These are phyloP conservation scores for Terebella lapidaria DNA, from an alignment of 2,888 invertebrate species.

Conservation along the genomic window DNA sequence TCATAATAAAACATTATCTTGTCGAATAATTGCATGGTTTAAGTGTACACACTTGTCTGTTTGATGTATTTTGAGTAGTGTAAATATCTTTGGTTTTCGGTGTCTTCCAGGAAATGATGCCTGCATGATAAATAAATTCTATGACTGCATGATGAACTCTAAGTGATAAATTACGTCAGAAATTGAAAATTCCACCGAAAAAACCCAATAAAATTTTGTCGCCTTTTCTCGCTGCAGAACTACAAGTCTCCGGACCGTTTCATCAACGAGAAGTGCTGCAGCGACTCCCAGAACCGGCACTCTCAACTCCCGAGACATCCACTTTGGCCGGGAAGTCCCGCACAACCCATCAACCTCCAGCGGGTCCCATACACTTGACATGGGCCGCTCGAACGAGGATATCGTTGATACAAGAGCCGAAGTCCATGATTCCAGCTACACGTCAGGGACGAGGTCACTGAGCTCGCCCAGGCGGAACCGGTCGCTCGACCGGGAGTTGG, in stretches of 20 bases:
- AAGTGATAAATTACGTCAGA: too few relatives aligned
- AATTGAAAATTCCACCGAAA: too few relatives aligned
- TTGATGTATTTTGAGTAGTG: too few relatives aligned
- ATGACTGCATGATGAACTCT: too few relatives aligned
- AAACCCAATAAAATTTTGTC: too few relatives aligned
- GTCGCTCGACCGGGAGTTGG: background rate
- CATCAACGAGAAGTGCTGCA: conserved; percentile 45
- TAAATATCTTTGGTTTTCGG: too few relatives aligned
- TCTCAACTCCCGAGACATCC: conserved; percentile 38
- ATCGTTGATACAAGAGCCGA: conserved; percentile 26
- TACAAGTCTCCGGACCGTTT: conserved; percentile 46
- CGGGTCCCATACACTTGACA: conserved; percentile 45
- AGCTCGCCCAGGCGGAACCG: background rate
- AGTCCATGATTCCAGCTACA: conserved; percentile 42
- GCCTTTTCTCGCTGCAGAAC: conserved; percentile 33
- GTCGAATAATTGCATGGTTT: too few relatives aligned
- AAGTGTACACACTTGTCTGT: too few relatives aligned
- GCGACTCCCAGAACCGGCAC: conserved; percentile 48
- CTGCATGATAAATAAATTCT: too few relatives aligned
- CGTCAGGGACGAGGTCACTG: conserved; percentile 34
- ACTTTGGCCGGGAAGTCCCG: conserved; percentile 19
- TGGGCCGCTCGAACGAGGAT: conserved; percentile 8
- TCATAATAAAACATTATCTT: too few relatives aligned
- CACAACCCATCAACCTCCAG: conserved; percentile 44
- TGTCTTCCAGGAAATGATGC: too few relatives aligned